These are phyloP conservation scores for Notodonta ziczac DNA, from an alignment of 2,888 invertebrate genomes.

Conservation along the genomic window DNA sequence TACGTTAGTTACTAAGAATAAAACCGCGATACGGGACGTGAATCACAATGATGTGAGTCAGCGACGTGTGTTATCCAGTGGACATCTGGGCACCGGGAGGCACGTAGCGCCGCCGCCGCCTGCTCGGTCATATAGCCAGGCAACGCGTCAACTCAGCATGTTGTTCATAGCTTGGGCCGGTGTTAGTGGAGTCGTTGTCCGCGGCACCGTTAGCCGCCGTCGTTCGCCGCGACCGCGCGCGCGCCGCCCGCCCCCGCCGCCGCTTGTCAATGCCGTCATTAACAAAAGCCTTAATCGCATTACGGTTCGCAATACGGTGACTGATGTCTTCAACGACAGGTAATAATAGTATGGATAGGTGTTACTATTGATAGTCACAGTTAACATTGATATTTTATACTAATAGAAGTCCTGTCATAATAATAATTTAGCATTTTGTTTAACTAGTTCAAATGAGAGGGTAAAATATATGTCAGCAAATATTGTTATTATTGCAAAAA, in stretches of 20 bases:
- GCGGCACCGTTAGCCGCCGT: slow-evolving; percentile 69
- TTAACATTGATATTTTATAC: neutral
- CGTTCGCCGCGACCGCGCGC: slow-evolving; percentile 34
- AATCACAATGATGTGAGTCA: slow-evolving; percentile 70
- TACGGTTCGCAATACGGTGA: neutral
- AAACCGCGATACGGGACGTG: slow-evolving; percentile 60
- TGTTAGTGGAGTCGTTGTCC: slow-evolving; percentile 73
- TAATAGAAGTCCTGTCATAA: too few species aligned
- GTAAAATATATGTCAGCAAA: too few species aligned
- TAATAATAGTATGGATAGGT: too few species aligned
- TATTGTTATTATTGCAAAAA: neutral
- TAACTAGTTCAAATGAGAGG: too few species aligned
- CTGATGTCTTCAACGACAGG: neutral
- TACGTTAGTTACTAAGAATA: slow-evolving; percentile 53
- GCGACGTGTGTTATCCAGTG: slow-evolving; percentile 60
- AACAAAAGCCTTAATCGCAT: slow-evolving; percentile 9
- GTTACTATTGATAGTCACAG: neutral
- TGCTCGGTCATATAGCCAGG: slow-evolving; percentile 55
- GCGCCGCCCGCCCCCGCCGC: slow-evolving; percentile 21
- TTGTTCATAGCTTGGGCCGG: slow-evolving; percentile 51
- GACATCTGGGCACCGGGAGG: slow-evolving; percentile 58
- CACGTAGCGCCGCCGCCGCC: slow-evolving; percentile 55
- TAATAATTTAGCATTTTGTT: too few species aligned
- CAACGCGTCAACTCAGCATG: slow-evolving; percentile 69
- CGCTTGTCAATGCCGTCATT: slow-evolving; percentile 25